phyloP scores from a whole-genome alignment of 2,113 vertebrate species.

The Gobiocypris rarus region DNA sequence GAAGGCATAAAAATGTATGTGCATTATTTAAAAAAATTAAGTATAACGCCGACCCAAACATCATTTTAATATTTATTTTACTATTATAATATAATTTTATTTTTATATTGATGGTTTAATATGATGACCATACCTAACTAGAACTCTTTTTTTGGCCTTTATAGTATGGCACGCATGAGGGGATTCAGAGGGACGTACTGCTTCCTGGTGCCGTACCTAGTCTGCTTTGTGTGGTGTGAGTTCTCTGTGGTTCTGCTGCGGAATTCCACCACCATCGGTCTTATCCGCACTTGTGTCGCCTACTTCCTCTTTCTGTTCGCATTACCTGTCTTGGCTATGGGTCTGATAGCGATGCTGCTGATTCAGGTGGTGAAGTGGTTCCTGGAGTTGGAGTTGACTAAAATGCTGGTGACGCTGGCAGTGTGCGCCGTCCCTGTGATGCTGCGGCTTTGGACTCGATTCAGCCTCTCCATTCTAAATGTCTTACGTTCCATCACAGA shows the following conservation, averaged over 20 bases:
- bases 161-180: constrained; percentile 86
- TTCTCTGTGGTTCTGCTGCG: constrained; percentile 87
- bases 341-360: constrained; percentile 80
- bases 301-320: constrained; percentile 96
- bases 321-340: constrained; percentile 83
- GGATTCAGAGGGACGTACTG: constrained; percentile 92
- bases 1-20: no score
- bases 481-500: constrained; percentile 81
- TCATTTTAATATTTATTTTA: no score
- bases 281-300: constrained; percentile 90
- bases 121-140: background rate
- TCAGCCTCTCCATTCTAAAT: constrained; percentile 80
- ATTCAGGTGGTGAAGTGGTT: constrained; percentile 91
- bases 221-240: constrained; percentile 99
- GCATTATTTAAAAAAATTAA: no score
- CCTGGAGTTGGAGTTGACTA: constrained; percentile 86
- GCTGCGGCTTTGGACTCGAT: constrained; percentile 86
- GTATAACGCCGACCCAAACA: no score
- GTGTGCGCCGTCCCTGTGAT: constrained; percentile 84
- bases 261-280: constrained; percentile 85
- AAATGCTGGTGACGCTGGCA: constrained; percentile 83
- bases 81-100: no score
- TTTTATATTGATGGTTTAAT: background rate
- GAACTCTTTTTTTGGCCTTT: background rate
- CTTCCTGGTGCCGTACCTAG: constrained; percentile 92